Evolutionary conservation across 2,797 vertebrate species (phyloP).

Genomic region (Coregonus sp.): DNA sequence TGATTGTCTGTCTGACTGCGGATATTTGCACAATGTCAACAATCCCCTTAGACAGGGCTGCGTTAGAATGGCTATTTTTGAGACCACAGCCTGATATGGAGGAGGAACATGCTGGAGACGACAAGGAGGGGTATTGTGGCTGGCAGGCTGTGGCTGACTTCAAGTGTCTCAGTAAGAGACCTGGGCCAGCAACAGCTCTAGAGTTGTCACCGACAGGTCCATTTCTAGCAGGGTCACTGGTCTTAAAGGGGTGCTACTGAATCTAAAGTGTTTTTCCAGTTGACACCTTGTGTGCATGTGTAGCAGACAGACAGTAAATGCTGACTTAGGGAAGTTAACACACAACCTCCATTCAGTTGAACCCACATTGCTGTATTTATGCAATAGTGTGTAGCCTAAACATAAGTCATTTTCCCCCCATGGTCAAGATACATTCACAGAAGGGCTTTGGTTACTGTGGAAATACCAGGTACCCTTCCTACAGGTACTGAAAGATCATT

Average conservation of each 20-base stretch:
- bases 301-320: not conserved
- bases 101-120: not conserved
- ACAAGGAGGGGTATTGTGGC: conserved; percentile 28
- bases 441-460: not conserved
- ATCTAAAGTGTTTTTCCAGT: conserved; percentile 6
- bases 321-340: no score
- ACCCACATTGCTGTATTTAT: not conserved
- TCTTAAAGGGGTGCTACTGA: conserved; percentile 2
- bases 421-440: not conserved
- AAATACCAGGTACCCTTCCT: not conserved
- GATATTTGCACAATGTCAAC: not conserved
- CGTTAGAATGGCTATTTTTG: not conserved
- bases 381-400: not conserved
- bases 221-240: conserved; percentile 37
- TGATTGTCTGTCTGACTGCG: not conserved
- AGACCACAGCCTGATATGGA: not conserved
- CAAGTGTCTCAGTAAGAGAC: not conserved
- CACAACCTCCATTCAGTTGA: not conserved
- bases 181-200: conserved; percentile 4
- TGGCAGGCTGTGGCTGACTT: no score
- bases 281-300: conserved; percentile 36
- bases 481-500: not conserved
- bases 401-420: not conserved
- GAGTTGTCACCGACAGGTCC: conserved; percentile 32
- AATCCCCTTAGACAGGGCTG: not conserved